Base-by-base conservation (phyloP, 2,113 vertebrate species). In the Rhabdornis inornatus region DNA sequence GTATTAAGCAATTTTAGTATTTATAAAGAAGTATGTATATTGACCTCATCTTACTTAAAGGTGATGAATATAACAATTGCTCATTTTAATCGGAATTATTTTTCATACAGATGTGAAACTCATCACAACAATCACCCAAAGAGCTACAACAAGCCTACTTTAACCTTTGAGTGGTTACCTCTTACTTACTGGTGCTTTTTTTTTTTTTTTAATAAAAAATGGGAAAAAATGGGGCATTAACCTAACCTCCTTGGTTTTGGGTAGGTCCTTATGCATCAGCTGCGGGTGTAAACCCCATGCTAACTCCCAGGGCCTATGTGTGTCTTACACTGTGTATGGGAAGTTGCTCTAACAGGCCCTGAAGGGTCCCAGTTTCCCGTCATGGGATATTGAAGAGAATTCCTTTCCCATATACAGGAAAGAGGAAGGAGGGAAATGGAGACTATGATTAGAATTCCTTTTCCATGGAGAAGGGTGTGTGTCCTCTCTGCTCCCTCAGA, bases 151-250 rank as follows among this genome's bases (percentile, higher is more conserved):
- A 90, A 79, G 14, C 30, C 33, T 15, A 31, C 30, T 76, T 66
- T 50, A 57, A 33, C 44, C 21, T 87, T 69, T 66, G 24, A 6
- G 10, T 50, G 15, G 22, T 69, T 76, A 27, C n/a, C 23, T 74
- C 24, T 81, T 52, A 64, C 15, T 66, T 69, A 45, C 7, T 66
- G 7, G 11, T 72, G 21, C 6, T 28, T 74, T 65, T 64, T 39
- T 39, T 39, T 39, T 39, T 35, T 37, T 3, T 33, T 37, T 56
- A 3, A 16, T n/a, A 6, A 15, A 22, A 45, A 64, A 44, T n/a
- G 7, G 0, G 1, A 1, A 8, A 5, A 42, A 40, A 22, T 3
- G 5, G 25, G 24, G 11, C 63, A 49, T 74, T 33, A 86, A 4
- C 31, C 7, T 88, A 35, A 56, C 15, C 13, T n/a, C 13, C 16